phyloP scores from a whole-genome alignment of 2,888 invertebrate species.

The Drosophila helvetica region DNA sequence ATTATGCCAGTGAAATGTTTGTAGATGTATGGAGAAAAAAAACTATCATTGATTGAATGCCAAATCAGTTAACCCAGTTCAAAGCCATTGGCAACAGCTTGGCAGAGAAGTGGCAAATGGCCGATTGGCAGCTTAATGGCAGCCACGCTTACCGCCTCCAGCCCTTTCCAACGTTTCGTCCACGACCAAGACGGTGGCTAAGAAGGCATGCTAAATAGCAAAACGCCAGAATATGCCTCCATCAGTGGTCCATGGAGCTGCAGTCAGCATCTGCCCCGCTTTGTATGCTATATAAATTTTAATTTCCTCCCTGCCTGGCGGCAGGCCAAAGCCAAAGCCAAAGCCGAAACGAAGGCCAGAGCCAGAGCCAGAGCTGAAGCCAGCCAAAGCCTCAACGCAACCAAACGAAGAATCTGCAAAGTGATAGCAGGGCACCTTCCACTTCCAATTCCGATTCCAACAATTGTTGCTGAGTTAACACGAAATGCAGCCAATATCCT shows the following conservation, averaged over 20 bases:
- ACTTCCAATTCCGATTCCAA: slow-evolving; percentile 48
- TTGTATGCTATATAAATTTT: slow-evolving; percentile 71
- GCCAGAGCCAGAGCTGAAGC: slow-evolving; percentile 25
- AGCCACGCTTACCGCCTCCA: slow-evolving; percentile 67
- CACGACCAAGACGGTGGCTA: slow-evolving; percentile 1
- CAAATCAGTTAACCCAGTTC: slow-evolving; percentile 78
- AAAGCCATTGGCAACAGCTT: slow-evolving; percentile 67
- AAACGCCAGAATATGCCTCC: slow-evolving; percentile 45
- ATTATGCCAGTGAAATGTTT: slow-evolving; percentile 52
- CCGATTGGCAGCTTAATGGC: slow-evolving; percentile 76
- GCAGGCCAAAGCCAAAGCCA: slow-evolving; percentile 48
- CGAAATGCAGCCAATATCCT: slow-evolving; percentile 71
- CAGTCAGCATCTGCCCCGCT: slow-evolving; percentile 52
- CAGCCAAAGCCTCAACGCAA: slow-evolving; percentile 40
- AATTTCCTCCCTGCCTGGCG: slow-evolving; percentile 69
- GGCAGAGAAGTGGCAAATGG: slow-evolving; percentile 75
- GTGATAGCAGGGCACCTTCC: slow-evolving; percentile 50
- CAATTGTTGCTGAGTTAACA: slow-evolving; percentile 77
- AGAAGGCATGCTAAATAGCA: slow-evolving; percentile 68
- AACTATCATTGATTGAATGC: slow-evolving; percentile 63
- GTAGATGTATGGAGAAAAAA: slow-evolving; percentile 15
- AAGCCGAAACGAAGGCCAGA: slow-evolving; percentile 14
- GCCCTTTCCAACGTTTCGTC: slow-evolving; percentile 30
- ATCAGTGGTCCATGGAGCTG: slow-evolving; percentile 12
- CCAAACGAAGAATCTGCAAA: slow-evolving; percentile 50